Evolutionary conservation across 2,888 invertebrate genomes (phyloP).

Genomic region (Anorthoa munda): DNA sequence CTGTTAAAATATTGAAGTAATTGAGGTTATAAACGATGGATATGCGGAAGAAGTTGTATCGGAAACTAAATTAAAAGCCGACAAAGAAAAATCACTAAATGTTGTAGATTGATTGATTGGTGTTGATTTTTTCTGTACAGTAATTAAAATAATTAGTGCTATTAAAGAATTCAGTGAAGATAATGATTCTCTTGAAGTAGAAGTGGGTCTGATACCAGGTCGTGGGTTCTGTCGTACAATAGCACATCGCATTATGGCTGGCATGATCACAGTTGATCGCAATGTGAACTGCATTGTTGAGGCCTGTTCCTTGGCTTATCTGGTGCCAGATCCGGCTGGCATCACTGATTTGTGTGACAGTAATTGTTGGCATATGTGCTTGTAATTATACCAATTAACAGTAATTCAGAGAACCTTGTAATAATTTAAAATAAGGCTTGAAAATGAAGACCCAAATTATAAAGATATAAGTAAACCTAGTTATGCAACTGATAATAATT

Average conservation of each 20-base stretch:
- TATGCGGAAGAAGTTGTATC: conserved; percentile 7
- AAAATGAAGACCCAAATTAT: not conserved
- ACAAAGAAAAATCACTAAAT: conserved; percentile 8
- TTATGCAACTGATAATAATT: not conserved
- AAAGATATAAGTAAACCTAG: not conserved
- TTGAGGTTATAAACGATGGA: conserved; percentile 10
- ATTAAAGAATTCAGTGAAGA: conserved; percentile 19
- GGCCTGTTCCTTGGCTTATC: conserved; percentile 49
- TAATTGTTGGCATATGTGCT: conserved; percentile 40
- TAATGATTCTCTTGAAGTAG: conserved; percentile 28
- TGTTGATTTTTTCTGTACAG: not conserved
- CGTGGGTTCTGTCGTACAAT: conserved; percentile 54
- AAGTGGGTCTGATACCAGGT: conserved; percentile 42
- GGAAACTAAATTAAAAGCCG: conserved; percentile 9
- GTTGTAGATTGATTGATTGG: not conserved
- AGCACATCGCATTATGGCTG: conserved; percentile 21
- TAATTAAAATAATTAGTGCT: conserved; percentile 18
- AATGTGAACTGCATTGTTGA: conserved; percentile 56
- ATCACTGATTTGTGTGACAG: conserved; percentile 17
- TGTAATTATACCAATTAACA: conserved; percentile 22
- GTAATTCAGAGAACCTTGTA: not conserved
- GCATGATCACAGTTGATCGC: conserved; percentile 20
- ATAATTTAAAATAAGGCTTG: not conserved
- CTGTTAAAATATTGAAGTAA: not conserved
- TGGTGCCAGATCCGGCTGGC: conserved; percentile 44